Conservation (phyloP, 2,888 invertebrate genomes). For the Microplitis deprimator region DNA sequence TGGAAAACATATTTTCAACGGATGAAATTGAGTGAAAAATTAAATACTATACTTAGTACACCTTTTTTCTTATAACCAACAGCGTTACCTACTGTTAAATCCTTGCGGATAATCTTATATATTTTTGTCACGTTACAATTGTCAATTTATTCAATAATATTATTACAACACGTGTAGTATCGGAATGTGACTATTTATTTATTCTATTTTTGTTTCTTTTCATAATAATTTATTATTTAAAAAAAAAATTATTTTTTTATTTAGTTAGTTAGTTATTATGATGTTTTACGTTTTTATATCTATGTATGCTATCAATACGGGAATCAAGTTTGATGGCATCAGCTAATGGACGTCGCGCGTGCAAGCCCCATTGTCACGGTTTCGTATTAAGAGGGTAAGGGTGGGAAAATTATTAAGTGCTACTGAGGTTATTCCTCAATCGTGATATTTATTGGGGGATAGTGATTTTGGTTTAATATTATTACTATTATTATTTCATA, state of each 20-base stretch:
- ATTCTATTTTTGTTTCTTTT: background rate
- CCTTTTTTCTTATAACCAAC: conserved; percentile 18
- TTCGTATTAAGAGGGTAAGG: conserved; percentile 33
- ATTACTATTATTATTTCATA: background rate
- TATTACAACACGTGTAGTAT: background rate
- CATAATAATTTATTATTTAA: background rate
- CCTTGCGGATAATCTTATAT: conserved; percentile 49
- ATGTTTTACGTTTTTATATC: background rate
- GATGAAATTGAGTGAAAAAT: conserved; percentile 70
- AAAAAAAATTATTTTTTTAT: too few relatives aligned
- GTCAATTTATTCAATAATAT: conserved; percentile 1
- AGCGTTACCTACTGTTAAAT: conserved; percentile 42
- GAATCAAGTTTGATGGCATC: conserved; percentile 27
- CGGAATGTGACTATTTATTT: conserved; percentile 2
- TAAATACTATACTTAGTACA: conserved; percentile 46
- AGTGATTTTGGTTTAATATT: background rate
- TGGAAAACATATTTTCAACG: conserved; percentile 58
- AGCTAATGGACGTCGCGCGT: conserved; percentile 41
- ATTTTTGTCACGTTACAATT: conserved; percentile 15
- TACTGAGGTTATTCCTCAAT: conserved; percentile 25
- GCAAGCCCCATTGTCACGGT: conserved; percentile 40
- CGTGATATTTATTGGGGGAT: conserved; percentile 4
- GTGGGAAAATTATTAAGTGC: conserved; percentile 44
- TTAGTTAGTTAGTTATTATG: too few relatives aligned
- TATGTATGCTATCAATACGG: conserved; percentile 32